Conservation (phyloP, 2,113 vertebrate species). For the Acinonyx jubatus region DNA sequence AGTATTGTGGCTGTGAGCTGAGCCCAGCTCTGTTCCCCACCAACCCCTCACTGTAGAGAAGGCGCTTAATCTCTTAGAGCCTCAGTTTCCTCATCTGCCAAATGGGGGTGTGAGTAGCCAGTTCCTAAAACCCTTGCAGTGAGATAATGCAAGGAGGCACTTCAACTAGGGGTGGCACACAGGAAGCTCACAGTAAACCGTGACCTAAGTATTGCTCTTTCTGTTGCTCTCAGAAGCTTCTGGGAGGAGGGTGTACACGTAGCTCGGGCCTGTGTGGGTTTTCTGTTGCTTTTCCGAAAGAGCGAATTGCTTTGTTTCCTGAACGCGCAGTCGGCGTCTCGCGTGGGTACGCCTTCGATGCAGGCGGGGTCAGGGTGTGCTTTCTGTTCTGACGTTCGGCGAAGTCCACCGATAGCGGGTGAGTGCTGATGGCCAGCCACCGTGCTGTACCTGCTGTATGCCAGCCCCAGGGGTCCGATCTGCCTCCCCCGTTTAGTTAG, state of each 20-base stretch:
- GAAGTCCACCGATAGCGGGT: accelerated
- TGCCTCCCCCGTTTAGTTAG: background rate
- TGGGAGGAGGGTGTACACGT: background rate
- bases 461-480: background rate
- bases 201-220: accelerated
- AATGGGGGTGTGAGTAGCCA: background rate
- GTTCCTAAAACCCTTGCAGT: background rate
- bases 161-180: accelerated
- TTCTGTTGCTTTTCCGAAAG: background rate
- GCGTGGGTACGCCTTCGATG: accelerated
- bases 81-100: background rate
- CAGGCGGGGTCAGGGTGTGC: accelerated
- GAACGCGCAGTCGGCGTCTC: background rate
- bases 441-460: accelerated
- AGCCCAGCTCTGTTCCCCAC: background rate
- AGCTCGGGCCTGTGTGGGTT: background rate
- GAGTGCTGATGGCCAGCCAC: accelerated
- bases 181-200: background rate
- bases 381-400: background rate
- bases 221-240: accelerated
- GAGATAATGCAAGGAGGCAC: background rate
- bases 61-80: background rate
- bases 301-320: background rate
- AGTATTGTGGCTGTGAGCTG: background rate
- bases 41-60: background rate